phyloP scores from a whole-genome alignment of 1,140 invertebrate species.

The Reticulitermes speratus region DNA sequence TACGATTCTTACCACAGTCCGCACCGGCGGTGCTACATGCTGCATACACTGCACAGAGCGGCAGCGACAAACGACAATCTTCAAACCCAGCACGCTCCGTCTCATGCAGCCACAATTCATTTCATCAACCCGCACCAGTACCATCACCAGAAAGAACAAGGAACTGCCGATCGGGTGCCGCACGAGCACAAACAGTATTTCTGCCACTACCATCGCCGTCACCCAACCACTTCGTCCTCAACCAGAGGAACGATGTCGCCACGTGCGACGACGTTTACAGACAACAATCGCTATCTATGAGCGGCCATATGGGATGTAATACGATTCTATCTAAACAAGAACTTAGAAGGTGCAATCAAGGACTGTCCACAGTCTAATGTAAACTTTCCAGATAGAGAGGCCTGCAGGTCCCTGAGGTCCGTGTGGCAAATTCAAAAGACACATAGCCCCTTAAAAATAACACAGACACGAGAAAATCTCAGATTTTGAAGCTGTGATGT shows the following conservation, averaged over 20 bases:
- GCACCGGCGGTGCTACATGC: constrained; percentile 43
- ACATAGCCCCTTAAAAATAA: too few species aligned
- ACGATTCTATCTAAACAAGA: not conserved
- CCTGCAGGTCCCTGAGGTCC: too few species aligned
- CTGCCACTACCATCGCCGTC: not conserved
- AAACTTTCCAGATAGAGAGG: not conserved
- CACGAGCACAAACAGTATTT: not conserved
- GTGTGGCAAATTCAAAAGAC: too few species aligned
- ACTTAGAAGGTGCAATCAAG: not conserved
- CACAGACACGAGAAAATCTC: too few species aligned
- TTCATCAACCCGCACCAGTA: not conserved
- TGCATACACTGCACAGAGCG: constrained; percentile 37
- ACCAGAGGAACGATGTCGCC: not conserved
- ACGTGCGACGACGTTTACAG: not conserved
- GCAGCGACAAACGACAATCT: not conserved
- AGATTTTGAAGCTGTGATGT: too few species aligned
- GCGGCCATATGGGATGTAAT: not conserved
- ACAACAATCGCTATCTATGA: constrained; percentile 25
- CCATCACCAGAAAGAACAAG: too few species aligned
- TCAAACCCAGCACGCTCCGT: not conserved
- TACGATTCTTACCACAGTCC: constrained; percentile 45
- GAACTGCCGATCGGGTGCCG: too few species aligned
- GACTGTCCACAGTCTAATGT: constrained; percentile 12
- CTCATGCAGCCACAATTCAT: constrained; percentile 19
- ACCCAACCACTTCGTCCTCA: not conserved